These are phyloP conservation scores for Malachius bipustulatus DNA, from an alignment of 2,888 invertebrate genomes.

Conservation along the genomic window DNA sequence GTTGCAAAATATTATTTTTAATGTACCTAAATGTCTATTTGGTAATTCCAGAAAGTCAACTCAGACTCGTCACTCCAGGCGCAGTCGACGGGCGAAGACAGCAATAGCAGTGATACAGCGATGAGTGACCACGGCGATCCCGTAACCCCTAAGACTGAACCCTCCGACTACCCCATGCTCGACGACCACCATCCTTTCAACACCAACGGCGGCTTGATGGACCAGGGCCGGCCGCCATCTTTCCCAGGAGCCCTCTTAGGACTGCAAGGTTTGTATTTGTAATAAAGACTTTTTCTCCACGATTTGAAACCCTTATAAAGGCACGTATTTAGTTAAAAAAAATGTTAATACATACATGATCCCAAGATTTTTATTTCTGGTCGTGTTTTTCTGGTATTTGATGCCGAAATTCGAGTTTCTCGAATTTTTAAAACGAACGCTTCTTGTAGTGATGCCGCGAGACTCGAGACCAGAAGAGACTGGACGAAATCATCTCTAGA, in stretches of 20 bases:
- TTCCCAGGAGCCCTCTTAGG: conserved; percentile 72
- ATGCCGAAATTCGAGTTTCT: too few species aligned
- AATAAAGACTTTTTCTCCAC: too few species aligned
- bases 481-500: too few species aligned
- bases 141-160: conserved; percentile 61
- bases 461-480: too few species aligned
- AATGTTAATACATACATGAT: too few species aligned
- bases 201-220: conserved; percentile 49
- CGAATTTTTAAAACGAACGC: too few species aligned
- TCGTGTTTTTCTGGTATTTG: too few species aligned
- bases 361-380: too few species aligned
- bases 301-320: too few species aligned
- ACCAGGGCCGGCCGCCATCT: conserved; percentile 55
- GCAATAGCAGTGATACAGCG: conserved; percentile 72
- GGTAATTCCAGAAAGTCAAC: conserved; percentile 36
- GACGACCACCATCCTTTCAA: conserved; percentile 52
- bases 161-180: conserved; percentile 52
- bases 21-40: conserved; percentile 25
- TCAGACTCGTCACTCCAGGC: conserved; percentile 49
- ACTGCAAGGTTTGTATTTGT: conserved; percentile 68
- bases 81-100: conserved; percentile 71
- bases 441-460: too few species aligned
- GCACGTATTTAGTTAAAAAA: too few species aligned
- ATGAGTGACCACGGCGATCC: conserved; percentile 57
- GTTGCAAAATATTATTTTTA: too few species aligned